phyloP scores from a whole-genome alignment of 2,113 vertebrate genomes.

The Arenaria interpres region DNA sequence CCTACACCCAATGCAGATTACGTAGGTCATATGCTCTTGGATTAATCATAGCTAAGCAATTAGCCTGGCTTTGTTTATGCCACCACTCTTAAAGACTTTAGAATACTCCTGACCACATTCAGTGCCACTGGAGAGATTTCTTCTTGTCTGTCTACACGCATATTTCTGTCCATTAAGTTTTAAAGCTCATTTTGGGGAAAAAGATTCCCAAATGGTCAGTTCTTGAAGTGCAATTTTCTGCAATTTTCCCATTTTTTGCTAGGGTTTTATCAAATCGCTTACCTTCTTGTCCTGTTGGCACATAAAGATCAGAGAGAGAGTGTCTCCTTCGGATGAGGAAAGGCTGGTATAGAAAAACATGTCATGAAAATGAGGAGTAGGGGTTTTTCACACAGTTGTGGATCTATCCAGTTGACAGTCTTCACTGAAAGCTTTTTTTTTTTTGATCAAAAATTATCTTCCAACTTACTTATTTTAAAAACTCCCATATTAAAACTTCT shows the following conservation, averaged over 20 bases:
- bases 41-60: not conserved
- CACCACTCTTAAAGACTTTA: not conserved
- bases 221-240: not conserved
- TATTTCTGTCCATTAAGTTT: not conserved
- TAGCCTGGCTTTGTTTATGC: not conserved
- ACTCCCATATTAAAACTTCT: not conserved
- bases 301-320: not conserved
- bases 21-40: accelerated
- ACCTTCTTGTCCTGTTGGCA: not conserved
- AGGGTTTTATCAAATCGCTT: not conserved
- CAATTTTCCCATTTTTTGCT: not conserved
- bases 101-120: not conserved
- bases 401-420: not conserved
- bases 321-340: not conserved
- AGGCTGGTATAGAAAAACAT: not conserved
- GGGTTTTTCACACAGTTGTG: not conserved
- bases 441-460: not conserved
- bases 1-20: not conserved
- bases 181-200: not conserved
- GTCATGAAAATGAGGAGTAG: not conserved
- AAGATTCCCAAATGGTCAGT: not conserved
- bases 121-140: not conserved
- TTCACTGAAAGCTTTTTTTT: not conserved
- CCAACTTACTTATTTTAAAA: not conserved
- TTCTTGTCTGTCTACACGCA: not conserved